Conservation (phyloP, 2,888 invertebrate species). For the Cenopis cana region DNA sequence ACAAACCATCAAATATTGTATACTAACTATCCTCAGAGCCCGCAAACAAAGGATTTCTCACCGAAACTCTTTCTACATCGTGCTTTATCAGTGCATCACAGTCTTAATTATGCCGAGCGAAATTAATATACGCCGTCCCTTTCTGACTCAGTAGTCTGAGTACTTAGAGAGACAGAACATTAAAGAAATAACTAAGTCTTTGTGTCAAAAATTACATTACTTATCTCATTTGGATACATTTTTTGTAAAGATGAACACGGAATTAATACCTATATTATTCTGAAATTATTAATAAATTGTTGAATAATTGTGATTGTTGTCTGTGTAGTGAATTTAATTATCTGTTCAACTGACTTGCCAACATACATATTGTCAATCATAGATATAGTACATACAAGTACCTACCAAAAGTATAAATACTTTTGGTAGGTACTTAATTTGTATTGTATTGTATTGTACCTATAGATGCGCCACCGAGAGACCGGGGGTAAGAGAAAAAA, state of each 20-base stretch:
- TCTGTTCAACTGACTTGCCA: no score
- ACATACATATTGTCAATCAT: no score
- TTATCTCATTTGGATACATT: not conserved
- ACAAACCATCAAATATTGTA: constrained; percentile 17
- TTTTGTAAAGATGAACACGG: no score
- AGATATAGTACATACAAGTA: no score
- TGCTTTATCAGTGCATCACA: constrained; percentile 9
- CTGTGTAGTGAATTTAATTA: no score
- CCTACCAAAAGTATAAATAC: no score
- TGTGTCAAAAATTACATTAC: not conserved
- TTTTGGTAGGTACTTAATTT: no score
- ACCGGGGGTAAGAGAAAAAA: no score
- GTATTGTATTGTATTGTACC: no score
- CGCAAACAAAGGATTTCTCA: constrained; percentile 11
- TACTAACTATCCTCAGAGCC: not conserved
- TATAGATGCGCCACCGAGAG: no score
- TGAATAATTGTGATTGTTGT: not conserved
- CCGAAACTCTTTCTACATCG: not conserved
- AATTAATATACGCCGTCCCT: constrained; percentile 2
- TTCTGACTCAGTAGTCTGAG: not conserved
- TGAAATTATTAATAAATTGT: no score
- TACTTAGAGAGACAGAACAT: not conserved
- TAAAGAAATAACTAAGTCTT: not conserved
- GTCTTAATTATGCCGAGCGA: constrained; percentile 13
- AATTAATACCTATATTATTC: no score